Percentiles rank a stretch among this genome's conserved stretches.
Evolutionary conservation across 2,113 vertebrate species (phyloP).

Genomic region (Chloropsis hardwickii): DNA sequence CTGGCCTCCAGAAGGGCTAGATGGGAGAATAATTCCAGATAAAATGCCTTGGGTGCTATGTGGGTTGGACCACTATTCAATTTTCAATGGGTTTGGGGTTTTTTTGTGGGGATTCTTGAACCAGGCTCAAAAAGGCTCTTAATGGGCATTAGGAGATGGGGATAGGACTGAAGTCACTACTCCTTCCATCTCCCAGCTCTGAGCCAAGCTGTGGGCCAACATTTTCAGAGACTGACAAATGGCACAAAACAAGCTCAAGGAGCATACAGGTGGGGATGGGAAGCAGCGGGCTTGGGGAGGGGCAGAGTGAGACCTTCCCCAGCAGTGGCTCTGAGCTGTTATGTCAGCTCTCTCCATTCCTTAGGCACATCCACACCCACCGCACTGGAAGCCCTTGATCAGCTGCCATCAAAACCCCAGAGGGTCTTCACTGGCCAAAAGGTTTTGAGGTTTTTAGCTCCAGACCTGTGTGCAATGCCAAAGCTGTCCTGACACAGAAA

Average conservation of each 20-base stretch:
- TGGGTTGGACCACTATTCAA: not conserved
- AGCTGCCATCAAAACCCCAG: not conserved
- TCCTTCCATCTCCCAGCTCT: not conserved
- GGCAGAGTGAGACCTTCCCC: not conserved
- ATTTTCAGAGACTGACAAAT: not conserved
- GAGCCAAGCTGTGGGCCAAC: not conserved
- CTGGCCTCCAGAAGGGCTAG: not conserved
- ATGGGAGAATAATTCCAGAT: not conserved
- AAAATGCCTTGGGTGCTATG: fast-evolving
- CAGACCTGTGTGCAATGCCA: not conserved
- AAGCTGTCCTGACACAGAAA: not conserved
- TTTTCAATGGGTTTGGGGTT: not conserved
- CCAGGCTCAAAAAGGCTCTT: not conserved
- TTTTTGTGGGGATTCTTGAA: not conserved
- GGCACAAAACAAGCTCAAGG: not conserved
- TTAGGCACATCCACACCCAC: not conserved
- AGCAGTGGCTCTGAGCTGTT: not conserved
- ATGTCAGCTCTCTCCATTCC: not conserved
- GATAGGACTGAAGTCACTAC: not conserved
- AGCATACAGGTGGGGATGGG: not conserved
- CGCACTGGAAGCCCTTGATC: not conserved
- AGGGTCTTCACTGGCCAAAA: not conserved
- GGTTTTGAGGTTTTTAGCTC: not conserved
- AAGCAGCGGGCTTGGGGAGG: not conserved
- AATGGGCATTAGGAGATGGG: fast-evolving